A percentile compares a stretch with the other conserved stretches of the same genome.
Evolutionary conservation across 2,888 invertebrate genomes (phyloP).

Genomic region (Melikaiella ostensackeni): DNA sequence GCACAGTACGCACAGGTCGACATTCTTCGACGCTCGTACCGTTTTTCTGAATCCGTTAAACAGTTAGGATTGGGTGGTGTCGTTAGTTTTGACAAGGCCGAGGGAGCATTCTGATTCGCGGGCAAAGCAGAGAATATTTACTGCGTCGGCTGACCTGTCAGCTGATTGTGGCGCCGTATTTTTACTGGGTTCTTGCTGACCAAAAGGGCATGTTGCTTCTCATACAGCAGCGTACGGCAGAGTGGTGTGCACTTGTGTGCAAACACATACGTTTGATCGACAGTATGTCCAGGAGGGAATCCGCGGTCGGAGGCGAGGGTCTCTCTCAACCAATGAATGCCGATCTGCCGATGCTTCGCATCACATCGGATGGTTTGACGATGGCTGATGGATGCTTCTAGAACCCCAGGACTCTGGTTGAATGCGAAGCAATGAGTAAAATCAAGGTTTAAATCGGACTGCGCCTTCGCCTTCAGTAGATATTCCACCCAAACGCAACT

Average conservation of each 20-base stretch:
- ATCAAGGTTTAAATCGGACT: constrained; percentile 73
- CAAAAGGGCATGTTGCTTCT: constrained; percentile 53
- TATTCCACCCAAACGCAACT: constrained; percentile 47
- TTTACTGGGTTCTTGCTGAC: constrained; percentile 63
- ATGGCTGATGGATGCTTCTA: constrained; percentile 76
- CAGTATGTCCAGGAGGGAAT: constrained; percentile 43
- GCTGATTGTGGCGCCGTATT: constrained; percentile 67
- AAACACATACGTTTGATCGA: constrained; percentile 36
- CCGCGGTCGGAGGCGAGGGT: constrained; percentile 48
- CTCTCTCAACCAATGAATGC: constrained; percentile 69
- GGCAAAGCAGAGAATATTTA: constrained; percentile 66
- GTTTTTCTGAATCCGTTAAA: constrained; percentile 5
- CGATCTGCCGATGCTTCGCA: constrained; percentile 73
- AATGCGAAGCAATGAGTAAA: constrained; percentile 72
- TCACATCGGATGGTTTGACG: constrained; percentile 73
- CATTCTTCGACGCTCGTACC: not conserved
- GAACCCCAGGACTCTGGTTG: constrained; percentile 63
- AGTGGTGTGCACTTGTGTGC: constrained; percentile 47
- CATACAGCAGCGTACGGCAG: constrained; percentile 38
- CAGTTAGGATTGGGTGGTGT: constrained; percentile 51
- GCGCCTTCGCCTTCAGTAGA: constrained; percentile 54
- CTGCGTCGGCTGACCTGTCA: constrained; percentile 68
- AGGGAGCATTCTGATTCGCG: constrained; percentile 41
- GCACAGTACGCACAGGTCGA: not conserved
- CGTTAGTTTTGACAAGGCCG: constrained; percentile 66